Evolutionary conservation across 2,888 invertebrate species (phyloP).

Genomic region (Anaspis maculata): DNA sequence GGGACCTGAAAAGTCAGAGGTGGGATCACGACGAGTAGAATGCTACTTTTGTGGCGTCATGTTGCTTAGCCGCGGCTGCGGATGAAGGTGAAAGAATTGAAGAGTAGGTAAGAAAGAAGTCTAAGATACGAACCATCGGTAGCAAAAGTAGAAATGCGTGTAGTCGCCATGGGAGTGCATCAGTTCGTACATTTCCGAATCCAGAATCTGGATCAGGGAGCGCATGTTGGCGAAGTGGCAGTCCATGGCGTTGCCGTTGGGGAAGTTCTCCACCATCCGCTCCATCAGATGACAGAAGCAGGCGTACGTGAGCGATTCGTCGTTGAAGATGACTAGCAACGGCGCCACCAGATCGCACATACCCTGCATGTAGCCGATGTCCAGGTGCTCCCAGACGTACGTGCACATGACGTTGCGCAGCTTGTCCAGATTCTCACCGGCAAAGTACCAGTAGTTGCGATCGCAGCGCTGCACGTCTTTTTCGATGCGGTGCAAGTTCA

Average conservation of each 20-base stretch:
- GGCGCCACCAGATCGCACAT: slow-evolving; percentile 97
- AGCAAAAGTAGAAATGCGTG: slow-evolving; percentile 96
- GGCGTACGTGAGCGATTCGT: slow-evolving; percentile 84
- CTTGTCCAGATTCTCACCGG: slow-evolving; percentile 85
- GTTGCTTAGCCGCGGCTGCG: too few species aligned
- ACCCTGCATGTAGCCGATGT: slow-evolving; percentile 93
- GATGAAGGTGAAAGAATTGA: too few species aligned
- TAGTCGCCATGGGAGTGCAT: slow-evolving; percentile 95
- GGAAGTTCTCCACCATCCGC: slow-evolving; percentile 85
- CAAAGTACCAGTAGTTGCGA: slow-evolving; percentile 89
- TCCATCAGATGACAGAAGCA: slow-evolving; percentile 89
- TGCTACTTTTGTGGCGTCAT: too few species aligned
- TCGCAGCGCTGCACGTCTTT: slow-evolving; percentile 96
- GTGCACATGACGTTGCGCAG: slow-evolving; percentile 93
- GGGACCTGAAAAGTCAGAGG: too few species aligned
- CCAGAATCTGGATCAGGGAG: slow-evolving; percentile 79
- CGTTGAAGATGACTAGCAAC: slow-evolving; percentile 82
- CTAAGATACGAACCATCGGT: slow-evolving; percentile 99
- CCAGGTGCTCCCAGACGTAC: slow-evolving; percentile 94
- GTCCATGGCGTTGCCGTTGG: slow-evolving; percentile 91
- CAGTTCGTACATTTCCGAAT: slow-evolving; percentile 86
- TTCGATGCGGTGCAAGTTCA: slow-evolving; percentile 90
- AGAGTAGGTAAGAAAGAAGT: too few species aligned
- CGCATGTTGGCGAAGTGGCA: slow-evolving; percentile 94
- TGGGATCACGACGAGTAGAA: too few species aligned